phyloP scores from a whole-genome alignment of 2,113 vertebrate genomes.

The Epinephelus fuscoguttatus region DNA sequence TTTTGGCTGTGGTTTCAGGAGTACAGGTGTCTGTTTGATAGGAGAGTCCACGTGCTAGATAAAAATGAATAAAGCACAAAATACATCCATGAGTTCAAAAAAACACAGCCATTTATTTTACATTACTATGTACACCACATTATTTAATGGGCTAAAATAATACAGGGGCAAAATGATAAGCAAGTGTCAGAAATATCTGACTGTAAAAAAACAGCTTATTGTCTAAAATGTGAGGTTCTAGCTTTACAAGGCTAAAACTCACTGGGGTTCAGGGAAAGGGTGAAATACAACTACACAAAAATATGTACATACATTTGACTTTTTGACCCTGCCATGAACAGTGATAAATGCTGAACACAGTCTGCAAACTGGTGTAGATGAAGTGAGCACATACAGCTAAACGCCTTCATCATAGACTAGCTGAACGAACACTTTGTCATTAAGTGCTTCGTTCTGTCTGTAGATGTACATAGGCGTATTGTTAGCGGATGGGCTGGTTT shows the following conservation, averaged over 20 bases:
- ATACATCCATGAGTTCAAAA: neutral
- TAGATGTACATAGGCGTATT: slow-evolving; percentile 79
- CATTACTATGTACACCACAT: slow-evolving; percentile 38
- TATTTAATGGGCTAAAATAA: neutral
- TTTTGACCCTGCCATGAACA: neutral
- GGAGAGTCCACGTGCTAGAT: too few relatives aligned
- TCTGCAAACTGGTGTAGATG: neutral
- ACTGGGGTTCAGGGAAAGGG: neutral
- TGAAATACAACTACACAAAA: neutral
- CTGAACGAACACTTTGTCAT: slow-evolving; percentile 74
- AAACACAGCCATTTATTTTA: slow-evolving; percentile 25
- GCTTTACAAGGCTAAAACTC: neutral
- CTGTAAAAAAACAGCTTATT: neutral
- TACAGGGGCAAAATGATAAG: neutral
- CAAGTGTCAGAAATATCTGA: neutral
- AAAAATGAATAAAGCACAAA: neutral
- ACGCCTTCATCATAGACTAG: slow-evolving; percentile 51
- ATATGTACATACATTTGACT: neutral
- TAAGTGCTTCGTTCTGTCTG: slow-evolving; percentile 83
- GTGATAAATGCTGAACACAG: neutral
- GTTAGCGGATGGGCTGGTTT: neutral
- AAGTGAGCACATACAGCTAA: neutral
- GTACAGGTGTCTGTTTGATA: too few relatives aligned
- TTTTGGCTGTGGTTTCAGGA: too few relatives aligned
- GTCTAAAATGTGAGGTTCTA: neutral